Conservation (phyloP, 2,888 invertebrate species). For the Nomada ruficornis region DNA sequence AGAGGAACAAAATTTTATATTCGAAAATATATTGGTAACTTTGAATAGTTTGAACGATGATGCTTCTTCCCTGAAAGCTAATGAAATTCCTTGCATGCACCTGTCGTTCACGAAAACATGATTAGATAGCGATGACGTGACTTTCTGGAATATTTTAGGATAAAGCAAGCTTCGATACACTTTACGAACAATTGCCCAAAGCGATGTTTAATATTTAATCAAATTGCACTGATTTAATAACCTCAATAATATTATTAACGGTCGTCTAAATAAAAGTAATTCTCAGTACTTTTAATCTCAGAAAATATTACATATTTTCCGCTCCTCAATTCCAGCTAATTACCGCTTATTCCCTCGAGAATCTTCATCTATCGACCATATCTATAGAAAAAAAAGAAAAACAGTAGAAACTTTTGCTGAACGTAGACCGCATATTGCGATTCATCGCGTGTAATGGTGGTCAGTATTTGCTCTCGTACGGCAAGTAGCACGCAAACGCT, state of each 20-base stretch:
- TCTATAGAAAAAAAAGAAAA: neutral
- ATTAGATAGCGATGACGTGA: constrained; percentile 18
- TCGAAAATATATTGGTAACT: neutral
- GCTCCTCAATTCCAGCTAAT: neutral
- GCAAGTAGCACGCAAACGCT: constrained; percentile 2
- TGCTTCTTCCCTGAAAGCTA: neutral
- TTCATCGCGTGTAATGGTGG: constrained; percentile 7
- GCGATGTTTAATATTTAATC: neutral
- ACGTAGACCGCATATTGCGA: neutral
- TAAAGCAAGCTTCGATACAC: neutral
- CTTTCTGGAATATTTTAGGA: constrained; percentile 3
- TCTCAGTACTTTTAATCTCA: neutral
- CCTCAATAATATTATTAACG: neutral
- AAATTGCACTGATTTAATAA: neutral
- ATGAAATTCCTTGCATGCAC: constrained; percentile 23
- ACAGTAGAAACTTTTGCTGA: neutral
- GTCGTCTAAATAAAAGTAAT: neutral
- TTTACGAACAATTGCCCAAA: neutral
- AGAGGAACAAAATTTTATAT: neutral
- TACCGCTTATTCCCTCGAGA: neutral
- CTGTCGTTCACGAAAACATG: constrained; percentile 12
- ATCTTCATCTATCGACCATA: neutral
- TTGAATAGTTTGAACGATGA: constrained; percentile 12
- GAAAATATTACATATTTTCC: neutral
- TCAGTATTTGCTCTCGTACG: neutral